Percentiles rank a stretch among this genome's conserved stretches.
These are phyloP conservation scores for Tangara arthus DNA, from an alignment of 2,797 vertebrate species.

Conservation along the genomic window DNA sequence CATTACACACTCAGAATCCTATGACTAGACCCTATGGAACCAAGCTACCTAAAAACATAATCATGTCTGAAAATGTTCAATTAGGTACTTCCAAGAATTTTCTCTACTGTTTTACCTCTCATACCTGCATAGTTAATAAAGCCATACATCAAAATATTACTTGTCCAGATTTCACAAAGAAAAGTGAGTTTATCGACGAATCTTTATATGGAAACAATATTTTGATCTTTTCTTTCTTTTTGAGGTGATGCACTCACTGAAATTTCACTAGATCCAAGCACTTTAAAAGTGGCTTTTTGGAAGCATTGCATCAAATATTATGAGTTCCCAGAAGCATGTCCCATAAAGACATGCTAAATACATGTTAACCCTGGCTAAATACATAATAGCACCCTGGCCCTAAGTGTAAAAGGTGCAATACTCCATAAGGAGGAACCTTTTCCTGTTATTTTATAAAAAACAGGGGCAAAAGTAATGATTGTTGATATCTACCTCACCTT, in stretches of 20 bases:
- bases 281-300: not conserved
- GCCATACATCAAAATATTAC: not conserved
- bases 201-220: not conserved
- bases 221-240: not conserved
- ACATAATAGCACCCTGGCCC: not conserved
- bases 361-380: not conserved
- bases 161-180: not conserved
- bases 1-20: not conserved
- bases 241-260: not conserved
- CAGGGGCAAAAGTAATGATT: not conserved
- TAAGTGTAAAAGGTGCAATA: not conserved
- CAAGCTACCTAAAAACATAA: not conserved
- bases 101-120: not conserved
- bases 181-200: not conserved
- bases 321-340: not conserved
- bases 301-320: not conserved
- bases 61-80: not conserved
- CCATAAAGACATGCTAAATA: not conserved
- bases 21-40: not conserved
- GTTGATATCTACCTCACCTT: not conserved
- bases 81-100: not conserved
- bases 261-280: not conserved
- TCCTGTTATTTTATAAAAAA: slow-evolving; percentile 10
- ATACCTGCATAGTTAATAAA: not conserved
- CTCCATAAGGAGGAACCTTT: not conserved